Evolutionary conservation across 2,797 vertebrate species (phyloP).

Genomic region (Halcyon chelicuti): DNA sequence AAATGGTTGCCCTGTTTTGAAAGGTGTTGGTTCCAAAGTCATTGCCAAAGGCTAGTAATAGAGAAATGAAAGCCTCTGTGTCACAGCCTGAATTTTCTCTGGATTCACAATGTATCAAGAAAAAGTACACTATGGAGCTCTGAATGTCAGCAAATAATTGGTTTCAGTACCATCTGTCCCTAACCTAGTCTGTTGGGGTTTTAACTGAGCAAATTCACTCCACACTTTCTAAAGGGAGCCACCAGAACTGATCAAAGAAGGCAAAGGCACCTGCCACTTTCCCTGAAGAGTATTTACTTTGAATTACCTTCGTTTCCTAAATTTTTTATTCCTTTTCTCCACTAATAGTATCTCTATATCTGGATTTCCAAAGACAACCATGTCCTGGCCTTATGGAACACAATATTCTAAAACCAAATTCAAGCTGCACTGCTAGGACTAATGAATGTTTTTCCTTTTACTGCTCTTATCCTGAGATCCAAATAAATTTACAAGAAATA

Average conservation of each 20-base stretch:
- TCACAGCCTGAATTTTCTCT: not conserved
- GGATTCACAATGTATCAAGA: not conserved
- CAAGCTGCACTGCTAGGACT: not conserved
- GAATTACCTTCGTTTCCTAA: not conserved
- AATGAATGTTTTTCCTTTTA: not conserved
- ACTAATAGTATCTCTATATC: not conserved
- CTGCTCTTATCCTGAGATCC: not conserved
- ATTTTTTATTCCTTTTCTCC: not conserved
- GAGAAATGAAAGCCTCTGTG: not conserved
- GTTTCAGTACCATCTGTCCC: not conserved
- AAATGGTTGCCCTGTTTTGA: not conserved
- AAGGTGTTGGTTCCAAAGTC: not conserved
- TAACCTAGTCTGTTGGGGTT: not conserved
- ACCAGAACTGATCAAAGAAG: not conserved
- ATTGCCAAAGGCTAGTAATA: not conserved
- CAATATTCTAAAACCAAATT: not conserved
- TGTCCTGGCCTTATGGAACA: not conserved
- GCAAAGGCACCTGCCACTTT: not conserved
- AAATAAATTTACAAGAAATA: not conserved
- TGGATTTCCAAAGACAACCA: not conserved
- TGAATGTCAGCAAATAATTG: slow-evolving; percentile 13
- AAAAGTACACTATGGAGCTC: not conserved
- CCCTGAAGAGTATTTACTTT: not conserved
- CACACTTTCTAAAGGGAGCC: not conserved
- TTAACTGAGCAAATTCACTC: not conserved